These are phyloP conservation scores for Epinephelus malabaricus DNA, from an alignment of 2,797 vertebrate species.

Conservation along the genomic window DNA sequence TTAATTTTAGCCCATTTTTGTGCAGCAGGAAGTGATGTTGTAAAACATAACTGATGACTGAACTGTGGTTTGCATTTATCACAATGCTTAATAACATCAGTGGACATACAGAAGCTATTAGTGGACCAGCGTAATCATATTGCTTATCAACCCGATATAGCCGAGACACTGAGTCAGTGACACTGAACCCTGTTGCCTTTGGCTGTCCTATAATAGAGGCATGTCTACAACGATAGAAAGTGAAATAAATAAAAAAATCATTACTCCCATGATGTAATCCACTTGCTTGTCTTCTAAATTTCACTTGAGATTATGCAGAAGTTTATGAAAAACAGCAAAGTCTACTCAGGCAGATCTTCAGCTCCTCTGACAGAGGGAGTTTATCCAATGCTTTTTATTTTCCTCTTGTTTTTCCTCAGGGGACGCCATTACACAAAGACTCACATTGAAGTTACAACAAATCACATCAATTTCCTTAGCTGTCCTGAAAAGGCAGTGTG, in stretches of 20 bases:
- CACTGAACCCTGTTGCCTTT: constrained; percentile 38
- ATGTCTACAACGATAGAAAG: neutral
- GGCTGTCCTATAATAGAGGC: constrained; percentile 6
- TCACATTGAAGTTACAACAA: constrained; percentile 31
- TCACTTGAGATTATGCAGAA: constrained; percentile 9
- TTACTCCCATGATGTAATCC: constrained; percentile 9
- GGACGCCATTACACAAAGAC: constrained; percentile 12
- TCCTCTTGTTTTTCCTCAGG: constrained; percentile 12
- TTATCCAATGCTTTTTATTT: constrained; percentile 13
- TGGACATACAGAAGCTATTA: constrained; percentile 52
- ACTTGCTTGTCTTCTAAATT: constrained; percentile 18
- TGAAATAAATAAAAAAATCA: neutral
- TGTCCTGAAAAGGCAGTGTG: constrained; percentile 2
- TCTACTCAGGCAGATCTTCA: constrained; percentile 42
- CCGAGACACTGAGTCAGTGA: constrained; percentile 33
- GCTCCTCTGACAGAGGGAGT: constrained; percentile 15
- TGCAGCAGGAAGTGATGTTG: constrained; percentile 52
- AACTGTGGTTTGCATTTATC: constrained; percentile 54
- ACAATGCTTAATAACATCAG: constrained; percentile 50
- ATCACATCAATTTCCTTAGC: constrained; percentile 19
- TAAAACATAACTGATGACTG: constrained; percentile 28
- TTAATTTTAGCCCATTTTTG: constrained; percentile 50
- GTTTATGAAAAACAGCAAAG: constrained; percentile 26
- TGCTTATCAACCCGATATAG: constrained; percentile 49
- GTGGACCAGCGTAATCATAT: constrained; percentile 49